Evolutionary conservation across 2,888 invertebrate genomes (phyloP).

Genomic region (Tachystola acroxantha): DNA sequence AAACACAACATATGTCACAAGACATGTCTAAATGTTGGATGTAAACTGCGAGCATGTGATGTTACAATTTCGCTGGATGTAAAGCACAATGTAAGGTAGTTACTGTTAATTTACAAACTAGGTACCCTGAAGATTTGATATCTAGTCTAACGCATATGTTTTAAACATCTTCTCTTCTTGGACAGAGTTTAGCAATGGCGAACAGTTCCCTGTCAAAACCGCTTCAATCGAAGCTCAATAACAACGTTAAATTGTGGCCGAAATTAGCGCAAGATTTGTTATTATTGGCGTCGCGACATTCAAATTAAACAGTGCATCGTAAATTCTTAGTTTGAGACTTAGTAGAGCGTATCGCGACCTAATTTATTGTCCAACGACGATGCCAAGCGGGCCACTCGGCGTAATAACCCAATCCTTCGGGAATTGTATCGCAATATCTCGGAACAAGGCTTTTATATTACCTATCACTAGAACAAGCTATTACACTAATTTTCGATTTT

Average conservation of each 20-base stretch:
- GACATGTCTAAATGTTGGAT: too few relatives aligned
- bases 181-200: too few relatives aligned
- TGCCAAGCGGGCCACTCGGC: constrained; percentile 30
- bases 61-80: too few relatives aligned
- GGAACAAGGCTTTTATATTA: constrained; percentile 7
- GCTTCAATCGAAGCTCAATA: constrained; percentile 12
- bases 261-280: constrained; percentile 50
- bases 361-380: constrained; percentile 31
- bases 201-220: too few relatives aligned
- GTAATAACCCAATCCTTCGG: constrained; percentile 15
- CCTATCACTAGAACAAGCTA: constrained; percentile 1
- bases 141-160: too few relatives aligned
- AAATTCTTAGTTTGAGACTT: constrained; percentile 44
- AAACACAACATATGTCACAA: too few relatives aligned
- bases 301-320: constrained; percentile 36
- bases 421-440: constrained; percentile 15
- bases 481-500: constrained; percentile 9
- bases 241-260: constrained; percentile 18
- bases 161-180: too few relatives aligned
- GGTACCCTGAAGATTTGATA: too few relatives aligned
- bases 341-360: constrained; percentile 25
- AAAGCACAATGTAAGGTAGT: too few relatives aligned
- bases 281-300: constrained; percentile 50
- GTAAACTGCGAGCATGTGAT: too few relatives aligned
- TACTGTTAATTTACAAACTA: too few relatives aligned